phyloP scores from a whole-genome alignment of 2,797 vertebrate genomes.

The Sciaenops ocellatus region DNA sequence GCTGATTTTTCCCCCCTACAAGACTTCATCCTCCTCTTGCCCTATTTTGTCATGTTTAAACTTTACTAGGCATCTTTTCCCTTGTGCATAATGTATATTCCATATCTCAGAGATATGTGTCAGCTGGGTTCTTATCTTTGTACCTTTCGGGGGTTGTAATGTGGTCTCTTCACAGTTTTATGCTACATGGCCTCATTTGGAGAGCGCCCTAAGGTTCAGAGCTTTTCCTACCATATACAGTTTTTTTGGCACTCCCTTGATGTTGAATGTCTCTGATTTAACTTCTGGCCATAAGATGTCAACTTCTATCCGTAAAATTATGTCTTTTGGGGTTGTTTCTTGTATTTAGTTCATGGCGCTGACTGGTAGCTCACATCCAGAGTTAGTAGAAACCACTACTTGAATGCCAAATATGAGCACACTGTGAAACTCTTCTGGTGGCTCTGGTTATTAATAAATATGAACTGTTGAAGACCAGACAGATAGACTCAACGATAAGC shows the following conservation, averaged over 20 bases:
- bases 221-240: conserved; percentile 41
- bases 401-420: conserved; percentile 5
- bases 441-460: conserved; percentile 6
- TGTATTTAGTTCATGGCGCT: conserved; percentile 38
- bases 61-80: conserved; percentile 33
- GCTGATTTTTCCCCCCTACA: conserved; percentile 5
- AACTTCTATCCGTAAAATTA: conserved; percentile 14
- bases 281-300: conserved; percentile 51
- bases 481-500: conserved; percentile 38
- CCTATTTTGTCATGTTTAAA: conserved; percentile 49
- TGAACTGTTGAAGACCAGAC: conserved; percentile 17
- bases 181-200: conserved; percentile 38
- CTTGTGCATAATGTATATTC: conserved; percentile 47
- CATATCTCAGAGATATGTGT: conserved; percentile 37
- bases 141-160: conserved; percentile 39
- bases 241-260: conserved; percentile 40
- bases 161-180: conserved; percentile 34
- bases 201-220: conserved; percentile 31
- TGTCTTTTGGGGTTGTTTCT: conserved; percentile 18
- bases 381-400: conserved; percentile 17
- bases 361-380: conserved; percentile 11
- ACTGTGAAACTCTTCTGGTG: conserved; percentile 3
- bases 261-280: conserved; percentile 37
- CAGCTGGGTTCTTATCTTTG: conserved; percentile 33
- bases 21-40: conserved; percentile 5